Percentiles rank a stretch among this genome's conserved stretches.
Evolutionary conservation across 1,140 invertebrate genomes (phyloP).

Genomic region (Zaprionus ornatus): DNA sequence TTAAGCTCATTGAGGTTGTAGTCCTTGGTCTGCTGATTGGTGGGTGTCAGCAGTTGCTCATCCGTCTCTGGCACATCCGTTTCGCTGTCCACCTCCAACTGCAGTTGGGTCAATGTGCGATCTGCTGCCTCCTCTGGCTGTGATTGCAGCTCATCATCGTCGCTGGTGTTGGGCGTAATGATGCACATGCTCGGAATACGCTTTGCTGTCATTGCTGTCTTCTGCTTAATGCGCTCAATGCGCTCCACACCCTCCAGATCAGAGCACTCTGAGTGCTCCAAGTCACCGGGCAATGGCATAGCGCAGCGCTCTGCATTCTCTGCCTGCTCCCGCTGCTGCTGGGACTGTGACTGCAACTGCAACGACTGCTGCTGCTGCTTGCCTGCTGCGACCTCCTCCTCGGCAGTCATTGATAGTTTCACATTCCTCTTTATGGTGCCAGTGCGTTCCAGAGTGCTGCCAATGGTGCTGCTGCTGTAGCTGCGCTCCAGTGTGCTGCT

Average conservation of each 20-base stretch:
- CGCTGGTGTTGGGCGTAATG: conserved; percentile 93
- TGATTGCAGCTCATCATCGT: conserved; percentile 89
- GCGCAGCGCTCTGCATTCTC: conserved; percentile 21
- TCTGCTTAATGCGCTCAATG: conserved; percentile 92
- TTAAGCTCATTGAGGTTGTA: conserved; percentile 79
- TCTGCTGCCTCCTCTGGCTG: conserved; percentile 55
- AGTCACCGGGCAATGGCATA: conserved; percentile 38
- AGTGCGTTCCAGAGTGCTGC: conserved; percentile 82
- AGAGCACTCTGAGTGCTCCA: conserved; percentile 91
- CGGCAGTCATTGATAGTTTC: conserved; percentile 42
- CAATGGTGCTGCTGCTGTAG: conserved; percentile 85
- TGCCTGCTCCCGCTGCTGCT: background rate
- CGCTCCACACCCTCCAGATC: conserved; percentile 93
- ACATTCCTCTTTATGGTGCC: conserved; percentile 85
- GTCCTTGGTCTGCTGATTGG: conserved; percentile 65
- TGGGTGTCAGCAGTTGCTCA: conserved; percentile 63
- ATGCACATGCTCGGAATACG: conserved; percentile 96
- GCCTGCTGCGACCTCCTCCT: conserved; percentile 34
- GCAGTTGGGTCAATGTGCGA: conserved; percentile 61
- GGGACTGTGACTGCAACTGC: background rate
- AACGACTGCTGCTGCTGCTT: background rate
- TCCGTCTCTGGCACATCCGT: conserved; percentile 13
- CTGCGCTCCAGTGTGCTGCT: conserved; percentile 83
- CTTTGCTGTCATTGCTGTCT: conserved; percentile 93
- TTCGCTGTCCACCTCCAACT: conserved; percentile 57